phyloP scores from a whole-genome alignment of 2,888 invertebrate species.

The Ormyrus pomaceus region DNA sequence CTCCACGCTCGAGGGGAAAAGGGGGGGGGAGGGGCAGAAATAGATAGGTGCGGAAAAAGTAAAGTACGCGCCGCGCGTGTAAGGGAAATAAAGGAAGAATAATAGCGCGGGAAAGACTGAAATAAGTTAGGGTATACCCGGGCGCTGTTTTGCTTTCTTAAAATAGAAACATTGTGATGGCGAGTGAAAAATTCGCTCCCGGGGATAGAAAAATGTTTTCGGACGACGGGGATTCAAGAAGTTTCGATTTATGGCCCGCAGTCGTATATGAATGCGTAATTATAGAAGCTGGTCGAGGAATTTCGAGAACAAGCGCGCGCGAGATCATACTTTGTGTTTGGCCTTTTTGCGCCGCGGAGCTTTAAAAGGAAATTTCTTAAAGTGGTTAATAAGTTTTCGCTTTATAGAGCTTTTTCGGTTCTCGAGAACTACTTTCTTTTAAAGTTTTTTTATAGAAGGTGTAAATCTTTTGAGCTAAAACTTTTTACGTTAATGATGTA shows the following conservation, averaged over 20 bases:
- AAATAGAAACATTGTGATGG: constrained; percentile 26
- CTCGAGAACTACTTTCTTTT: neutral
- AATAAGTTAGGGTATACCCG: constrained; percentile 1
- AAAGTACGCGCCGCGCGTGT: constrained; percentile 11
- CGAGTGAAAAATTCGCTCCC: constrained; percentile 11
- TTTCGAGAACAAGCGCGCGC: no score
- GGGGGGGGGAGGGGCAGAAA: neutral
- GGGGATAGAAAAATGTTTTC: constrained; percentile 8
- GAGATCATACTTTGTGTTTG: no score
- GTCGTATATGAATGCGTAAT: constrained; percentile 6
- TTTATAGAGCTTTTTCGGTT: constrained; percentile 14
- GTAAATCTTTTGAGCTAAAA: constrained; percentile 42
- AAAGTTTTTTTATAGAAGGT: constrained; percentile 35
- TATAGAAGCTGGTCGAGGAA: neutral
- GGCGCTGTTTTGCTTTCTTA: constrained; percentile 8
- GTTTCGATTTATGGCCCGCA: no score
- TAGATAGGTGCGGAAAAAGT: constrained; percentile 28
- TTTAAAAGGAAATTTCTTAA: neutral
- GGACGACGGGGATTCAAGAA: neutral
- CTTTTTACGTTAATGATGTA: constrained; percentile 39
- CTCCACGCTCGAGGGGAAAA: no score
- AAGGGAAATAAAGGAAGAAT: constrained; percentile 39
- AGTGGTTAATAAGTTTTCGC: constrained; percentile 9
- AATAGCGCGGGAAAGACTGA: constrained; percentile 35
- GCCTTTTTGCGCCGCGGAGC: no score